Evolutionary conservation across 2,888 invertebrate genomes (phyloP).

Genomic region (Athrips mouffetella): DNA sequence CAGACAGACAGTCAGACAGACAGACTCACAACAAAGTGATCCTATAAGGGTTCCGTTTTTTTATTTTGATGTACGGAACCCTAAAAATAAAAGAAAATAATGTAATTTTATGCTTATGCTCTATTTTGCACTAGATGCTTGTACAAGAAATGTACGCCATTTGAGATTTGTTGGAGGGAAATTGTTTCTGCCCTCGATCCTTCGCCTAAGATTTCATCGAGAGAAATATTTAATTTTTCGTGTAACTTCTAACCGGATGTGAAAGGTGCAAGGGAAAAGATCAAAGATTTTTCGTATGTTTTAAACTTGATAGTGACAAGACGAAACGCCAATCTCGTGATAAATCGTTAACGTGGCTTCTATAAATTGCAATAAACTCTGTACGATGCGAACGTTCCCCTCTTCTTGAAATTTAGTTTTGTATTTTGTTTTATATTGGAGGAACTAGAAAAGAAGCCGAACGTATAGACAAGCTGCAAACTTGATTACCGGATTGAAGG

Average conservation of each 20-base stretch:
- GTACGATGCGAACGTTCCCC: constrained; percentile 7
- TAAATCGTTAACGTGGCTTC: constrained; percentile 3
- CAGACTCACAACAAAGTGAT: no score
- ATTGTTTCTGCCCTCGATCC: constrained; percentile 44
- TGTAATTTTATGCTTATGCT: no score
- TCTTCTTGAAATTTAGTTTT: constrained; percentile 10
- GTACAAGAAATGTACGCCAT: constrained; percentile 46
- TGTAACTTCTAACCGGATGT: constrained; percentile 29
- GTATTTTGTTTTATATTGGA: constrained; percentile 33
- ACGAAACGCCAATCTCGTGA: constrained; percentile 7
- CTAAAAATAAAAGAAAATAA: constrained; percentile 42
- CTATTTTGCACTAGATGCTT: no score
- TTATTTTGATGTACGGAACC: no score
- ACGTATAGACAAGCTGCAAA: constrained; percentile 54
- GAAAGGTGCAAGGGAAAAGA: constrained; percentile 24
- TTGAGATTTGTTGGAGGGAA: constrained; percentile 51
- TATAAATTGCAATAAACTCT: constrained; percentile 10
- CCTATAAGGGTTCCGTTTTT: no score
- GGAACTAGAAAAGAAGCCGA: constrained; percentile 39
- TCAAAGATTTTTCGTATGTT: constrained; percentile 8
- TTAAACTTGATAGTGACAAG: neutral
- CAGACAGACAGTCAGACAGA: no score
- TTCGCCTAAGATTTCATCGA: constrained; percentile 38
- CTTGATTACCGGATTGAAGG: constrained; percentile 58
- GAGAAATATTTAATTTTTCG: constrained; percentile 44